Evolutionary conservation across 2,113 vertebrate species (phyloP).

Genomic region (Urocitellus parryii): DNA sequence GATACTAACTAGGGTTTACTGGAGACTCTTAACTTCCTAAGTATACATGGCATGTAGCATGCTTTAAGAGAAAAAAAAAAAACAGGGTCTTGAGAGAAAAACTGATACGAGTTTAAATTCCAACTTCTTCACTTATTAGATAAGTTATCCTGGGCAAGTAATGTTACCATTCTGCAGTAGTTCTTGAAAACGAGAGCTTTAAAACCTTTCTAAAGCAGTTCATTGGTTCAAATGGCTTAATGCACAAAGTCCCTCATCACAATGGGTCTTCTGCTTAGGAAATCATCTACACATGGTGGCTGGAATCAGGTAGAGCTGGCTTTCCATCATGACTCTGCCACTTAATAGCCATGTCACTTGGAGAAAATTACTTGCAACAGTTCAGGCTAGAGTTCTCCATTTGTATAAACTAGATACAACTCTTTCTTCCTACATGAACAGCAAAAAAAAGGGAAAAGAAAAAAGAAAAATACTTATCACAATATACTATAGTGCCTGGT

Average conservation of each 20-base stretch:
- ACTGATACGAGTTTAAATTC: background rate
- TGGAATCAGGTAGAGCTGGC: background rate
- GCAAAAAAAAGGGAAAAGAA: background rate
- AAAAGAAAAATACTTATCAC: background rate
- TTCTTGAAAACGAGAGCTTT: background rate
- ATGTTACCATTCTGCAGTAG: background rate
- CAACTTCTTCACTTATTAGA: background rate
- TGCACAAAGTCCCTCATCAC: background rate
- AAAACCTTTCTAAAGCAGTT: background rate
- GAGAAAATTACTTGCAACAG: background rate
- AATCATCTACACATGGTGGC: background rate
- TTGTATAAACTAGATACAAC: background rate
- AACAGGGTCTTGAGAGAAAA: background rate
- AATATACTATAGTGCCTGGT: background rate
- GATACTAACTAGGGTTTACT: background rate
- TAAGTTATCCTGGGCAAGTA: background rate
- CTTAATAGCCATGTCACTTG: background rate
- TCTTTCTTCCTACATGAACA: background rate
- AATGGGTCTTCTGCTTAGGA: accelerated
- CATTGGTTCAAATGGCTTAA: background rate
- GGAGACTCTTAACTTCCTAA: background rate
- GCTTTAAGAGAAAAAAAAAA: background rate
- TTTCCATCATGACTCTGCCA: background rate
- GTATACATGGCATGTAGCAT: background rate
- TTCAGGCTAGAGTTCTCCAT: background rate